Conservation (phyloP, 2,888 invertebrate species). For the Calameuta idolon region DNA sequence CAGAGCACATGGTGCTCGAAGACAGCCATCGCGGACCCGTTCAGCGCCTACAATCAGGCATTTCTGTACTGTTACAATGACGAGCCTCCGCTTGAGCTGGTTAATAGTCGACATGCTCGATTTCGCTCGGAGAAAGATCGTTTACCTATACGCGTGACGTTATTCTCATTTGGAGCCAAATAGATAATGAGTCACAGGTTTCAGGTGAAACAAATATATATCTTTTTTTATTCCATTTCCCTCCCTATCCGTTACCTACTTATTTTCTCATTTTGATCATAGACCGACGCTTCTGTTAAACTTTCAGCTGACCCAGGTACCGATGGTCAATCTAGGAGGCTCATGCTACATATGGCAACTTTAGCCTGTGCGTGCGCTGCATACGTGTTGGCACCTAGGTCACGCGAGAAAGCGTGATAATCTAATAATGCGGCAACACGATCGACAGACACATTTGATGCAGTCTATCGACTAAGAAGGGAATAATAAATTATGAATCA, state of each 20-base stretch:
- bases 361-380: neutral
- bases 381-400: neutral
- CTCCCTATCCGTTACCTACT: neutral
- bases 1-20: slow-evolving; percentile 25
- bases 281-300: neutral
- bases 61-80: slow-evolving; percentile 33
- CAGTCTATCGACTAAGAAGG: neutral
- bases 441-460: neutral
- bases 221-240: neutral
- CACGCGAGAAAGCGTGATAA: neutral
- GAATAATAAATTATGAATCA: neutral
- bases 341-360: neutral
- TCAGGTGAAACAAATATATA: neutral
- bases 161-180: neutral
- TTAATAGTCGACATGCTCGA: neutral
- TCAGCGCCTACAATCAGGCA: slow-evolving; percentile 36
- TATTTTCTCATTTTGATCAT: neutral
- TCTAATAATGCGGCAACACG: neutral
- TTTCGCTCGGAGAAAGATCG: neutral
- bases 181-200: neutral
- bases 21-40: slow-evolving; percentile 32
- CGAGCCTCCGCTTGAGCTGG: neutral
- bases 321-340: neutral
- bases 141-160: neutral
- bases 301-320: neutral